Evolutionary conservation across 2,888 invertebrate genomes (phyloP).

Genomic region (Noctua janthe): DNA sequence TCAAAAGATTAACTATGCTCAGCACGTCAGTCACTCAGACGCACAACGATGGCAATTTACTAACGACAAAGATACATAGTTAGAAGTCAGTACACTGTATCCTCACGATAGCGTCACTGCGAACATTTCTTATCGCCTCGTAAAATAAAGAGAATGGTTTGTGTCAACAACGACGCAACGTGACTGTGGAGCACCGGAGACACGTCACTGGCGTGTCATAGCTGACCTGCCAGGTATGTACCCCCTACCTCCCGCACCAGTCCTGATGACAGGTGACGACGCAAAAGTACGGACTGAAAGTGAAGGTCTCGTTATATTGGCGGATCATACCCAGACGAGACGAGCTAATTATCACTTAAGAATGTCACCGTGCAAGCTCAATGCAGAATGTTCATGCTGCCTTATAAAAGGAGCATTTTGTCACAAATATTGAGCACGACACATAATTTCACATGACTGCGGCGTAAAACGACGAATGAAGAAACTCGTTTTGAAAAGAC

Average conservation of each 20-base stretch:
- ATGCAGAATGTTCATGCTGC: conserved; percentile 45
- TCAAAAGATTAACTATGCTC: conserved; percentile 41
- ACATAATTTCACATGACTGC: conserved; percentile 7
- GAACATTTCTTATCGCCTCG: conserved; percentile 63
- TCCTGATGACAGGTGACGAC: not conserved
- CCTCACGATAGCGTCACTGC: conserved; percentile 53
- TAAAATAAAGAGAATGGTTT: conserved; percentile 66
- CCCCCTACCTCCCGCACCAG: conserved; percentile 3
- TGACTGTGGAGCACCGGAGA: conserved; percentile 35
- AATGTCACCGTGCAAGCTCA: conserved; percentile 62
- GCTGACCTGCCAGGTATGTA: conserved; percentile 16
- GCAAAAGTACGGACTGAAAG: conserved; percentile 22
- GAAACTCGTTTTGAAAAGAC: conserved; percentile 14
- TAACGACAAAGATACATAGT: conserved; percentile 53
- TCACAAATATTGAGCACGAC: conserved; percentile 31
- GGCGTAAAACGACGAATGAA: not conserved
- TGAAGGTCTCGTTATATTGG: conserved; percentile 54
- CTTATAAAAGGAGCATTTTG: conserved; percentile 49
- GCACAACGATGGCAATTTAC: conserved; percentile 54
- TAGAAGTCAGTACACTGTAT: conserved; percentile 48
- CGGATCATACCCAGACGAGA: conserved; percentile 44
- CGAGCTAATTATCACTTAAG: conserved; percentile 64
- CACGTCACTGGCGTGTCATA: conserved; percentile 39
- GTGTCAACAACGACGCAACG: conserved; percentile 66
- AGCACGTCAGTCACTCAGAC: conserved; percentile 44